Percentiles rank a stretch among this genome's conserved stretches.
These are phyloP conservation scores for Nipponia nippon DNA, from an alignment of 2,113 vertebrate genomes.

Conservation along the genomic window DNA sequence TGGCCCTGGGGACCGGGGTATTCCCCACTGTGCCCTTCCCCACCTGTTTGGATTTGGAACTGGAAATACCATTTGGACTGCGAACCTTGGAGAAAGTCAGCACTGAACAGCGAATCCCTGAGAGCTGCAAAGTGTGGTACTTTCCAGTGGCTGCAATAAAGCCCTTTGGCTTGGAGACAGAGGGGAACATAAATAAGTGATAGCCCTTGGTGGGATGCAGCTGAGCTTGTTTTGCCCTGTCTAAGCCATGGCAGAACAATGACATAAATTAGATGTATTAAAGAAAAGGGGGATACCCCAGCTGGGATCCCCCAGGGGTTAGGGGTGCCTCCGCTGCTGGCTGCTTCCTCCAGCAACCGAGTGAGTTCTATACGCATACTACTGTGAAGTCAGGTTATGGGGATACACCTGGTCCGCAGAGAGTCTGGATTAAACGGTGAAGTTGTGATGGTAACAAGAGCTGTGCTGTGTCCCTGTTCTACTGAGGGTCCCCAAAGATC, in stretches of 20 bases:
- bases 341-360: not conserved
- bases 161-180: not conserved
- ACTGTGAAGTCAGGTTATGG: not conserved
- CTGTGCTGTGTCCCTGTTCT: accelerated
- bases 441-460: not conserved
- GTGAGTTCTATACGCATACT: not conserved
- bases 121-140: not conserved
- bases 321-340: accelerated
- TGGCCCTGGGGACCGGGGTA: no score
- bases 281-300: not conserved
- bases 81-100: not conserved
- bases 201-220: not conserved
- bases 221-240: not conserved
- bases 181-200: not conserved
- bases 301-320: accelerated
- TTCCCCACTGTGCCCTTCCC: not conserved
- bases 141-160: not conserved
- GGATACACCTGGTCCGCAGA: no score
- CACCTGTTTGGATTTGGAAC: not conserved
- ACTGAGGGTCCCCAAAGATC: accelerated
- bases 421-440: accelerated
- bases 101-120: not conserved
- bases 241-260: not conserved
- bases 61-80: not conserved
- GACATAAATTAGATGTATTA: not conserved